Conservation (phyloP, 2,113 vertebrate species). For the Irena cyanogastra region DNA sequence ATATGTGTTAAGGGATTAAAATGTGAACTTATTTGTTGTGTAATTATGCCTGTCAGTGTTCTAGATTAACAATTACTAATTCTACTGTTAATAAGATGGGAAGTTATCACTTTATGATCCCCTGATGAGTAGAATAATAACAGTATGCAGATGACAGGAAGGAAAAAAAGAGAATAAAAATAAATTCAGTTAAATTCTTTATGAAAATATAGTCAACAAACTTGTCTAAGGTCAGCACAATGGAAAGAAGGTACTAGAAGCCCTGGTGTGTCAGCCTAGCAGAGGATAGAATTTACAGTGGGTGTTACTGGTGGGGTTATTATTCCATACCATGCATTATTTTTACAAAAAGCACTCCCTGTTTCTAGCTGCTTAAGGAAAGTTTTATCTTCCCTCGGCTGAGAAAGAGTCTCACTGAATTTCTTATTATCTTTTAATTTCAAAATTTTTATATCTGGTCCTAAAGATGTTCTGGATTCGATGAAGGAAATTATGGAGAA, state of each 20-base stretch:
- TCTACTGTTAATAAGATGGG: neutral
- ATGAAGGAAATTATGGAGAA: neutral
- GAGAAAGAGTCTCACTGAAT: neutral
- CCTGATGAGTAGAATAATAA: neutral
- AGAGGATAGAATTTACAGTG: neutral
- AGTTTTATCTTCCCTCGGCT: neutral
- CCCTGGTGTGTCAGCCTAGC: neutral
- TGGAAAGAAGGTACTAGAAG: neutral
- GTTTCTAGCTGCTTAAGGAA: neutral
- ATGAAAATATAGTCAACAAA: neutral
- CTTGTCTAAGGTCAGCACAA: neutral
- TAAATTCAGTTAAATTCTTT: neutral
- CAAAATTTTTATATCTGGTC: neutral
- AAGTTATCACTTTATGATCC: neutral
- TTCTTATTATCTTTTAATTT: neutral
- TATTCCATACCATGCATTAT: neutral
- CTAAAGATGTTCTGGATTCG: neutral
- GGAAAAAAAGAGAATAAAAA: neutral
- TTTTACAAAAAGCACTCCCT: neutral
- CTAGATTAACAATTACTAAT: neutral
- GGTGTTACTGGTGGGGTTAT: neutral
- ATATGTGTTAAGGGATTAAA: constrained; percentile 10
- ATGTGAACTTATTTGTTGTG: neutral
- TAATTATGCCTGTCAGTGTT: neutral
- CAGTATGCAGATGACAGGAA: neutral